These are phyloP conservation scores for Syritta pipiens DNA, from an alignment of 2,888 invertebrate species.

Conservation along the genomic window DNA sequence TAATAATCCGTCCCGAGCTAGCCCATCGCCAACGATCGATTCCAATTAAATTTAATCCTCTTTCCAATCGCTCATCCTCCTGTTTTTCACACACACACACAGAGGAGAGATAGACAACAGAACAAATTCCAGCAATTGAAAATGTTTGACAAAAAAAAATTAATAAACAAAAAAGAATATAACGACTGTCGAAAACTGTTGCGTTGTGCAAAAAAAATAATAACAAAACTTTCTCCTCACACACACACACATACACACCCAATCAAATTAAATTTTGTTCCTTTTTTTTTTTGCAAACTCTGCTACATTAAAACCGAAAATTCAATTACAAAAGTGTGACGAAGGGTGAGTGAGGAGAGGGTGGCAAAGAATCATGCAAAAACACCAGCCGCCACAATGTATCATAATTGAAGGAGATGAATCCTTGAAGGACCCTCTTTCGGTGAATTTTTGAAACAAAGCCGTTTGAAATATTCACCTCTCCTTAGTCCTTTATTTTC, in stretches of 20 bases:
- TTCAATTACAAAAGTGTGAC: too few relatives aligned
- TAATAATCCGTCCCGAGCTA: background rate
- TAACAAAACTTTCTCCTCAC: background rate
- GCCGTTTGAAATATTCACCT: background rate
- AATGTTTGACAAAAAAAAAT: constrained; percentile 7
- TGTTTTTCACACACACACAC: background rate
- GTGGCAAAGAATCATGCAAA: background rate
- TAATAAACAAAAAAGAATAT: background rate
- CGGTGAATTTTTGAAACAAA: background rate
- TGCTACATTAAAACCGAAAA: too few relatives aligned
- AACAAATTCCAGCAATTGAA: constrained; percentile 28
- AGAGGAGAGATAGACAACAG: background rate
- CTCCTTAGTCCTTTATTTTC: background rate
- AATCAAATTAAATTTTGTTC: too few relatives aligned
- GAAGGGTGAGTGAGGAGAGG: too few relatives aligned
- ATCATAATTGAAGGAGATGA: constrained; percentile 1
- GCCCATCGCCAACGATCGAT: constrained; percentile 5
- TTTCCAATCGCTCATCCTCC: constrained; percentile 5
- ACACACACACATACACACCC: background rate
- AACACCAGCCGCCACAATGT: background rate
- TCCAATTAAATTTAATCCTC: constrained; percentile 45
- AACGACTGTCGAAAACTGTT: background rate
- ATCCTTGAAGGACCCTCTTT: background rate
- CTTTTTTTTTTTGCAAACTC: too few relatives aligned
- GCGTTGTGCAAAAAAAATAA: background rate